A percentile compares a stretch with the other conserved stretches of the same genome.
Conservation (phyloP, 2,888 invertebrate genomes). For the Herminia tarsipennalis region DNA sequence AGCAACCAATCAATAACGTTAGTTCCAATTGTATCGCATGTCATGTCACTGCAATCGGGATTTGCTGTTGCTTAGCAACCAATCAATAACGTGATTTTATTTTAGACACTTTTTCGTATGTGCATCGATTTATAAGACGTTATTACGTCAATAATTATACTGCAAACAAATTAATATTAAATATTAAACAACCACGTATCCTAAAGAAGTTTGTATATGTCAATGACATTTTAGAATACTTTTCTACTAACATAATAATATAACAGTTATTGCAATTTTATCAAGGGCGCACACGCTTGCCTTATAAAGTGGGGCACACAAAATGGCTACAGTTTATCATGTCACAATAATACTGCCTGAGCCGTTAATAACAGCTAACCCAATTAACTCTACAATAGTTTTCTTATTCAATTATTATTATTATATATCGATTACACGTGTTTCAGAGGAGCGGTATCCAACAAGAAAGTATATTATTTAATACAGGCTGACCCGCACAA, state of each 20-base stretch:
- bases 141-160: not conserved
- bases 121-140: not conserved
- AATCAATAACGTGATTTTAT: too few relatives aligned
- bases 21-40: too few relatives aligned
- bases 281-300: conserved; percentile 32
- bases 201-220: too few relatives aligned
- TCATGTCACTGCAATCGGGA: too few relatives aligned
- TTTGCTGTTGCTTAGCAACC: too few relatives aligned
- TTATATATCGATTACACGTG: conserved; percentile 17
- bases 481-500: too few relatives aligned
- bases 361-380: conserved; percentile 36
- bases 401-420: conserved; percentile 29
- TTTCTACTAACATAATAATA: conserved; percentile 13
- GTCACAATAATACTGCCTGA: conserved; percentile 34
- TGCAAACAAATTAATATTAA: not conserved
- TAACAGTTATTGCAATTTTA: conserved; percentile 38
- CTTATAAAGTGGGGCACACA: conserved; percentile 26
- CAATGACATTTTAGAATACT: too few relatives aligned
- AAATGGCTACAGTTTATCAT: conserved; percentile 33
- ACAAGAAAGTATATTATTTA: too few relatives aligned
- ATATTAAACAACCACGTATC: not conserved
- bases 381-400: conserved; percentile 36
- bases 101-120: too few relatives aligned
- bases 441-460: conserved; percentile 17
- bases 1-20: too few relatives aligned